phyloP scores from a whole-genome alignment of 2,113 vertebrate genomes.

The Pyxicephalus adspersus region DNA sequence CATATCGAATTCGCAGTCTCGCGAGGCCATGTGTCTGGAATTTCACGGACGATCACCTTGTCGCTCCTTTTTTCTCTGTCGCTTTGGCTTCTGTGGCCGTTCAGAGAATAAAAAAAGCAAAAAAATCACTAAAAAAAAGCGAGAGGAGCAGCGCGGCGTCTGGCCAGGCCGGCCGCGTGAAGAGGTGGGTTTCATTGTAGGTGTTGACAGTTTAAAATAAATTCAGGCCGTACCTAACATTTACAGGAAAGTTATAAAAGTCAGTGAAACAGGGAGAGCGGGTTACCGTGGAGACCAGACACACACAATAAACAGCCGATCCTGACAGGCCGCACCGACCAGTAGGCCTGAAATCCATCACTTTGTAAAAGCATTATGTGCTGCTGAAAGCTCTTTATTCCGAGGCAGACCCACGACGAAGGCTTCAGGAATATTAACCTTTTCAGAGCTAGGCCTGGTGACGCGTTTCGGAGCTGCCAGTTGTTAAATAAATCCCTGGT shows the following conservation, averaged over 20 bases:
- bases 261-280: slow-evolving; percentile 78
- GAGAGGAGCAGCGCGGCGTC: slow-evolving; percentile 58
- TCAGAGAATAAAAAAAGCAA: slow-evolving; percentile 30
- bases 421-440: not conserved
- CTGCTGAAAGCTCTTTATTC: slow-evolving; percentile 35
- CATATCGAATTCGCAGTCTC: not conserved
- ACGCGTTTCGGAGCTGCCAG: not conserved
- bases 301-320: slow-evolving; percentile 83
- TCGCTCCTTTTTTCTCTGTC: slow-evolving; percentile 15
- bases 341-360: slow-evolving; percentile 79
- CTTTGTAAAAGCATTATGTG: slow-evolving; percentile 71
- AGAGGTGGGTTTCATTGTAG: slow-evolving; percentile 78
- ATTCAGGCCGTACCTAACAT: slow-evolving; percentile 81
- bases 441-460: not conserved
- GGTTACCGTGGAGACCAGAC: slow-evolving; percentile 83
- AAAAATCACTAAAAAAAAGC: not conserved
- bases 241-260: slow-evolving; percentile 84
- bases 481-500: too few relatives aligned
- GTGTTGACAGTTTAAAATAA: slow-evolving; percentile 87
- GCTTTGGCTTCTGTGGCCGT: slow-evolving; percentile 6
- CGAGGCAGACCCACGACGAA: not conserved
- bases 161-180: slow-evolving; percentile 75
- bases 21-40: slow-evolving; percentile 16
- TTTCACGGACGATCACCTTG: slow-evolving; percentile 1
- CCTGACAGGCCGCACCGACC: slow-evolving; percentile 76